Evolutionary conservation across 1,140 invertebrate species (phyloP), one percentile per base, ranked within the genome.

Genomic region (Psix sp.): DNA sequence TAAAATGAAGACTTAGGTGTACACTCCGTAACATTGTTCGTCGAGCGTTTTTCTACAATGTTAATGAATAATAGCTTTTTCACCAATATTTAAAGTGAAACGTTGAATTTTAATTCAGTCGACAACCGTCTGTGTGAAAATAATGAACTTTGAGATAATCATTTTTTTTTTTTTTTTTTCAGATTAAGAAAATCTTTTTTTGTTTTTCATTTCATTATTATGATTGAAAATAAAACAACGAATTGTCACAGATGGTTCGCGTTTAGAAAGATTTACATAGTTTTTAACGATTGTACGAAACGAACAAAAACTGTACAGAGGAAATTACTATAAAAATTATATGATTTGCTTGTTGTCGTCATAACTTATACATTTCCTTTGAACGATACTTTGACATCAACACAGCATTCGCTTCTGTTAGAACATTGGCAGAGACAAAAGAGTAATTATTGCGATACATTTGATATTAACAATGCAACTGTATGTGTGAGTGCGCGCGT

Each of bases 391-490:
- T n/a, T n/a, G n/a, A n/a, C n/a, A n/a, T n/a, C n/a, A n/a, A n/a
- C n/a, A n/a, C n/a, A n/a, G n/a, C n/a, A n/a, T n/a, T n/a, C n/a
- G n/a, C n/a, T n/a, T n/a, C n/a, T n/a, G n/a, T n/a, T n/a, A n/a
- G n/a, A n/a, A n/a, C n/a, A n/a, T n/a, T n/a, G 43, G 15, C 51
- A 46, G 39, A 57, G 43, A 24, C 21, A 13, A 71, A 33, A 56
- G 9, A 39, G 31, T 20, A 48, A 20, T 10, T 80, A 83, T 82
- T 82, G 84, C 79, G 84, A 86, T 85, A 85, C 78, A 86, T 86
- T 85, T 86, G 83, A 83, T 85, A 85, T 83, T 85, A 85, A 85
- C n/a, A n/a, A n/a, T n/a, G n/a, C n/a, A n/a, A n/a, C n/a, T n/a
- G n/a, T n/a, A n/a, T n/a, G n/a, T n/a, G n/a, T n/a, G n/a, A n/a